Percentiles rank a stretch among this genome's conserved stretches.
Conservation (phyloP, 1,140 invertebrate genomes). For the Danaus melanippus region DNA sequence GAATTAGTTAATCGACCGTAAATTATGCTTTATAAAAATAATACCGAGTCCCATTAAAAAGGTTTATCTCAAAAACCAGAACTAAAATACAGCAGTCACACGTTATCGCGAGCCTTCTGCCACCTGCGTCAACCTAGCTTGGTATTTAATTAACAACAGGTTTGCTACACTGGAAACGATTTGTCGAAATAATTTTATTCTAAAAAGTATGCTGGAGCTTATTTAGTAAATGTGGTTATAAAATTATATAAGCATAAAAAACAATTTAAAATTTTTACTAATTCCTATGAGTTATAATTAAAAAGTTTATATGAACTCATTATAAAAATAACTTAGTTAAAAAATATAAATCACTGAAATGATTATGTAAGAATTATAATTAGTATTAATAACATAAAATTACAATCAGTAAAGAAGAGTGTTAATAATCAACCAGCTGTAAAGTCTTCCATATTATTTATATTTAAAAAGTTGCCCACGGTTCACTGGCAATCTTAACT, state of each 20-base stretch:
- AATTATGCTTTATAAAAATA: conserved; percentile 26
- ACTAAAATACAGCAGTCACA: conserved; percentile 36
- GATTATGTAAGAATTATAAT: too few relatives aligned
- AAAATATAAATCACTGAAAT: too few relatives aligned
- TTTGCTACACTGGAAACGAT: conserved; percentile 27
- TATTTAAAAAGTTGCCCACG: conserved; percentile 12
- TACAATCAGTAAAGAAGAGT: too few relatives aligned
- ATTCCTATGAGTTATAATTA: too few relatives aligned
- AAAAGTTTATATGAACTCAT: too few relatives aligned
- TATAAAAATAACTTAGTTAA: too few relatives aligned
- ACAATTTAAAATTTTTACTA: too few relatives aligned
- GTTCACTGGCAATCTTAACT: conserved; percentile 46
- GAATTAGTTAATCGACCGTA: conserved; percentile 23
- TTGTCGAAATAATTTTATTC: too few relatives aligned
- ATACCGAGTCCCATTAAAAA: conserved; percentile 42
- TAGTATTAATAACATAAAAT: too few relatives aligned
- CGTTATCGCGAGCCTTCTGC: conserved; percentile 38
- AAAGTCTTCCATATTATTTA: conserved; percentile 18
- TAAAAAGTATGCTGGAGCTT: too few relatives aligned
- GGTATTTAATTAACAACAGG: conserved; percentile 46
- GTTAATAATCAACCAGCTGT: neutral
- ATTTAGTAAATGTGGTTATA: too few relatives aligned
- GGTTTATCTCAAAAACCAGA: conserved; percentile 44
- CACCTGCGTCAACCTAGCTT: conserved; percentile 43
- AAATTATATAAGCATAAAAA: too few relatives aligned